Percentiles rank a stretch among this genome's conserved stretches.
Conservation (phyloP, 92 coral and sea anemone genomes). For the Zoanthus sansibaricus region DNA sequence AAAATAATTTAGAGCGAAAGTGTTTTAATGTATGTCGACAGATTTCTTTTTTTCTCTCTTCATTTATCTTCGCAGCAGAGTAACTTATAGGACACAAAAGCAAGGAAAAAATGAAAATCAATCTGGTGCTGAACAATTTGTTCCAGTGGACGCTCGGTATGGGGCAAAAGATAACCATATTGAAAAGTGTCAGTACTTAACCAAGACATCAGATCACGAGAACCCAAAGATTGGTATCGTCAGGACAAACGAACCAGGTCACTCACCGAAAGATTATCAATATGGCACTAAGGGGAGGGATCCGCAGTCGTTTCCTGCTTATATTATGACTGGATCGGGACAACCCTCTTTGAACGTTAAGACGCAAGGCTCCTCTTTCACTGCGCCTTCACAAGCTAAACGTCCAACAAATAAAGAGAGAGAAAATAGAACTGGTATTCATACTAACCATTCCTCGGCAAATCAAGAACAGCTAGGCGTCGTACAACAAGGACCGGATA, state of each 20-base stretch:
- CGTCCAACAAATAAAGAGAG: background rate
- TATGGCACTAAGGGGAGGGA: background rate
- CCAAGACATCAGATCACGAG: background rate
- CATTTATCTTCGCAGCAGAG: background rate
- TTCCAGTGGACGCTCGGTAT: slow-evolving; percentile 30
- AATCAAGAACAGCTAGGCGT: background rate
- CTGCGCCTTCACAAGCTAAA: background rate
- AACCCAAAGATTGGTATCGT: background rate
- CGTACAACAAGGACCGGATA: background rate
- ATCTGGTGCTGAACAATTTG: slow-evolving; percentile 7
- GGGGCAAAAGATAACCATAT: background rate
- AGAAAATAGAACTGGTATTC: background rate
- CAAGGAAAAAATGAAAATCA: background rate
- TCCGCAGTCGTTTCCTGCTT: background rate
- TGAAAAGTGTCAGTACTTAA: background rate
- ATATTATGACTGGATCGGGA: background rate
- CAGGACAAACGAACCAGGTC: background rate
- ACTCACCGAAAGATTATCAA: background rate
- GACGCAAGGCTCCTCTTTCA: background rate
- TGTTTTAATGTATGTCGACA: too few relatives aligned
- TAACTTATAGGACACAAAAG: background rate
- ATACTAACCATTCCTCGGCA: background rate
- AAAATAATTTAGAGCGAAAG: background rate
- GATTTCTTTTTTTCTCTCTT: too few relatives aligned
- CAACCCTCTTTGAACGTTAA: background rate